Evolutionary conservation across 2,797 vertebrate species (phyloP), one percentile per base, ranked within the genome.

Genomic region (Hyperoplus lanceolatus): DNA sequence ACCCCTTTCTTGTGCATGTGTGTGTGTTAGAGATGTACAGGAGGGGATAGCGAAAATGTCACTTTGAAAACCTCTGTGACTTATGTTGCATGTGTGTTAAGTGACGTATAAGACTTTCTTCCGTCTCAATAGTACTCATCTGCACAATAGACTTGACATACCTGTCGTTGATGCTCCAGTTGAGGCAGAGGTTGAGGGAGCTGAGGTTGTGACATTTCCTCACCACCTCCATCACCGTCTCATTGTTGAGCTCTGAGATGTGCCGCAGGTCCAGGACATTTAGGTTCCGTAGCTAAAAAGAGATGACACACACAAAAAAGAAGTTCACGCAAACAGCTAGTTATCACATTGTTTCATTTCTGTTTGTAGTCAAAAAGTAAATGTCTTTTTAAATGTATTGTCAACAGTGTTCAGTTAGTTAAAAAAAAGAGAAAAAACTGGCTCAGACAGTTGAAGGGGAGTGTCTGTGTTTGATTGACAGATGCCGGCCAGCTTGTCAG

Each of bases 111-210:
- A 29, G 29, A 29, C 29, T 29, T 29, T 29, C 29, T 29, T 29
- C 29, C 29, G 29, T 29, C 29, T 29, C 29, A 29, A 29, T 29
- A 29, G 29, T 29, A 29, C 29, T 29, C 29, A 9, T 11, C 1
- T 4, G 6, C n/a, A 39, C 15, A 29, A 29, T 14, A 21, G 50
- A 43, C 49, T 29, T 11, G 11, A 71, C 88, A 4, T 95, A 98
- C 98, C 97, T 97, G 96, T 99, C 98, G 79, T 99, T 97, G 93
- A 99, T 99, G 96, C 97, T 98, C 97, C 97, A 98, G 94, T 99
- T 99, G 92, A 99, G 96, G 94, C 97, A 99, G 53, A 99, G 97
- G 95, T 99, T 99, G 87, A 99, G 96, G 54, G 98, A 98, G 88
- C 96, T 97, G 85, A 99, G 96, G 86, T 96, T 97, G 89, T 93